A percentile compares a stretch with the other conserved stretches of the same genome.
Evolutionary conservation across 2,113 vertebrate genomes (phyloP).

Genomic region (Bufo bufo): DNA sequence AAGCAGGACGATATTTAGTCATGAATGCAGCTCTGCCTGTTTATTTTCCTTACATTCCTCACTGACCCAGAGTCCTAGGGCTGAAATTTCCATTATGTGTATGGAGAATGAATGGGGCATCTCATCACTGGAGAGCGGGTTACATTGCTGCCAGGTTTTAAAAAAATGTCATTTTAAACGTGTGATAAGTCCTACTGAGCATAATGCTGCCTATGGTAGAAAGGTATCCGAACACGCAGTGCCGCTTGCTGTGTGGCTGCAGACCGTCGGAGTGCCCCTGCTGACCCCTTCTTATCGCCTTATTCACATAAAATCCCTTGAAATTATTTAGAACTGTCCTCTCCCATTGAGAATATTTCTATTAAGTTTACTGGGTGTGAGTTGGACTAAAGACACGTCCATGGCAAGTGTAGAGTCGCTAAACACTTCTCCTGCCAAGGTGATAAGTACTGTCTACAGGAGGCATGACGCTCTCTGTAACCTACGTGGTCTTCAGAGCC

Average conservation of each 20-base stretch:
- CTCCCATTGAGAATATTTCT: too few species aligned
- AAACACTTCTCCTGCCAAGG: conserved; percentile 6
- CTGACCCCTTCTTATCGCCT: too few species aligned
- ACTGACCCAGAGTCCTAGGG: conserved; percentile 46
- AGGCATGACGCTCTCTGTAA: not conserved
- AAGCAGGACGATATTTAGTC: conserved; percentile 46
- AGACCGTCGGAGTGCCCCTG: too few species aligned
- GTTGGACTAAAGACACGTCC: not conserved
- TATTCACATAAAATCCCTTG: too few species aligned
- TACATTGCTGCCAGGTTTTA: not conserved
- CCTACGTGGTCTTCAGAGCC: not conserved
- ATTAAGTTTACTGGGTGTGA: not conserved
- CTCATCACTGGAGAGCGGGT: not conserved
- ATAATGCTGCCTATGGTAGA: too few species aligned
- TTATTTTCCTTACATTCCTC: conserved; percentile 49
- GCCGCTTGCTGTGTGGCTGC: too few species aligned
- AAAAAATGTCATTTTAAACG: not conserved
- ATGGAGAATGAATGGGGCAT: conserved; percentile 14
- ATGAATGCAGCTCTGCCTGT: conserved; percentile 46
- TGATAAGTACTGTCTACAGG: conserved; percentile 10
- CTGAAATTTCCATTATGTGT: conserved; percentile 51
- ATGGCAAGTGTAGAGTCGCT: not conserved
- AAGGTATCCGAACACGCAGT: too few species aligned
- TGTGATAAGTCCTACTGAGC: not conserved
- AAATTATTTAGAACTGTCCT: too few species aligned